These are phyloP conservation scores for Balanococcus diminutus DNA, from an alignment of 2,888 invertebrate genomes.

Conservation along the genomic window DNA sequence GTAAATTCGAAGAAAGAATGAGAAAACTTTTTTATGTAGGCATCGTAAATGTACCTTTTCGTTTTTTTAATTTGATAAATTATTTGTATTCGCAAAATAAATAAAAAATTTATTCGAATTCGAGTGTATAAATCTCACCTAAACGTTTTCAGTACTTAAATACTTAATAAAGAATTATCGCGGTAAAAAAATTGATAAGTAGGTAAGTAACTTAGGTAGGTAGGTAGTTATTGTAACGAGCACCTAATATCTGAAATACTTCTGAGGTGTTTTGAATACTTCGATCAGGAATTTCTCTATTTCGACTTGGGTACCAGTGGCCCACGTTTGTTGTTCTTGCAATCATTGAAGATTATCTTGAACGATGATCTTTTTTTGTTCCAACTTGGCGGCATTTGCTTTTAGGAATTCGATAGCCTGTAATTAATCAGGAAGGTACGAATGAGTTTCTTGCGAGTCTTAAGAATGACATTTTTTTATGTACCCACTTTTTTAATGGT, in stretches of 20 bases:
- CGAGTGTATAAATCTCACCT: neutral
- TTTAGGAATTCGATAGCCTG: slow-evolving; percentile 15
- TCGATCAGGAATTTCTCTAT: slow-evolving; percentile 25
- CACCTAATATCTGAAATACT: slow-evolving; percentile 4
- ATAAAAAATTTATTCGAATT: slow-evolving; percentile 9
- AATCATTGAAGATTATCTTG: neutral
- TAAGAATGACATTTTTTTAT: neutral
- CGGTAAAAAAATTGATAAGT: neutral
- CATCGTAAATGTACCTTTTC: neutral
- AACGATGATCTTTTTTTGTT: neutral
- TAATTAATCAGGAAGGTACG: neutral
- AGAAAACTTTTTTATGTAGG: neutral
- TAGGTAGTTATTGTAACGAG: neutral
- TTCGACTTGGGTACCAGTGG: neutral
- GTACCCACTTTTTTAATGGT: neutral
- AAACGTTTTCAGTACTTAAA: neutral
- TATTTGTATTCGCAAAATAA: neutral
- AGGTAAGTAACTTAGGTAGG: neutral
- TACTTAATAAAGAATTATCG: neutral
- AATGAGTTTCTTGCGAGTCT: neutral
- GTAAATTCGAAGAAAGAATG: slow-evolving; percentile 31
- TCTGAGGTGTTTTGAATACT: slow-evolving; percentile 13
- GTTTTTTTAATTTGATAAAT: slow-evolving; percentile 5
- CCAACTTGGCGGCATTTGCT: neutral
- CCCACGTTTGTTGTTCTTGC: slow-evolving; percentile 11